A percentile compares a stretch with the other conserved stretches of the same genome.
phyloP scores from a whole-genome alignment of 2,113 vertebrate species.

The Stercorarius parasiticus region DNA sequence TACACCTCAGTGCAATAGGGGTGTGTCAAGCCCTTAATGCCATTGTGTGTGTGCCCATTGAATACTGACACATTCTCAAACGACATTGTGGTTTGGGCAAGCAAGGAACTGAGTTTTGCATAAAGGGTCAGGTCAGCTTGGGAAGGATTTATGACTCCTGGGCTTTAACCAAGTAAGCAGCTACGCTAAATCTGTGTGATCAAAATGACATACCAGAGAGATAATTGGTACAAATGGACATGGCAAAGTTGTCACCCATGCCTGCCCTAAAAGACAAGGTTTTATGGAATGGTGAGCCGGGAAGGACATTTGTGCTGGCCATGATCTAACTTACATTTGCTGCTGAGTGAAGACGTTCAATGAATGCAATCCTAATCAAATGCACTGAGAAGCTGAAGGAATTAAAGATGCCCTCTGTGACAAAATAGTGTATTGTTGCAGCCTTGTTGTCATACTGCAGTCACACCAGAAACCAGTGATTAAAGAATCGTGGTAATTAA shows the following conservation, averaged over 20 bases:
- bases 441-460: neutral
- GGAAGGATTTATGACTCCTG: neutral
- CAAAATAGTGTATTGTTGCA: neutral
- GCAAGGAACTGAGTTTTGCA: neutral
- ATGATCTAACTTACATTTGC: neutral
- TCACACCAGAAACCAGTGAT: neutral
- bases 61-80: conserved; percentile 29
- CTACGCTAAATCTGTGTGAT: neutral
- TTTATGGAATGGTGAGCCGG: neutral
- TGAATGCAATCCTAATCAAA: neutral
- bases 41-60: neutral
- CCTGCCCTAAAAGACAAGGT: neutral
- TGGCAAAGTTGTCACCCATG: neutral
- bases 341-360: neutral
- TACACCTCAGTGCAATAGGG: neutral
- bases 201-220: fast-evolving
- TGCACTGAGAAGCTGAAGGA: neutral
- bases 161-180: neutral
- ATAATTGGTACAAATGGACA: neutral
- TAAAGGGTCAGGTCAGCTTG: neutral
- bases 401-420: neutral
- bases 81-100: neutral
- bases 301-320: neutral
- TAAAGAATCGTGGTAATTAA: conserved; percentile 16
- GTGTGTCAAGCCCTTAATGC: conserved; percentile 18